These are phyloP conservation scores for Netelia melanura DNA, from an alignment of 2,888 invertebrate genomes.

Conservation along the genomic window DNA sequence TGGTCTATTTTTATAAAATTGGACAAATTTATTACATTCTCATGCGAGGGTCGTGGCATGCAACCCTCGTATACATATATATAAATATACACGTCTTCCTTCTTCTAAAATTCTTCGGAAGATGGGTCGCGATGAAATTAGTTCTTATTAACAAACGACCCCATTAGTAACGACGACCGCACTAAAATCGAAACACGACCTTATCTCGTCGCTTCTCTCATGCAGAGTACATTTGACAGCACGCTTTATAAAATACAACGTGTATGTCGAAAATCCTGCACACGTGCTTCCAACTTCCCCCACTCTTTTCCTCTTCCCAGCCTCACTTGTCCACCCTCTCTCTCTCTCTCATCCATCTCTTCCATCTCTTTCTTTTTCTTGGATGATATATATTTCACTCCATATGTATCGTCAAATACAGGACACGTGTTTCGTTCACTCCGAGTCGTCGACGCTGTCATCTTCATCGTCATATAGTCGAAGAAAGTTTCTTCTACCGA, in stretches of 20 bases:
- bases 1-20: background rate
- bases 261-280: constrained; percentile 26
- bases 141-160: constrained; percentile 69
- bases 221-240: background rate
- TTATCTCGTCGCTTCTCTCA: constrained; percentile 34
- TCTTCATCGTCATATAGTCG: constrained; percentile 55
- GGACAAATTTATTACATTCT: background rate
- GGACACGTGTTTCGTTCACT: constrained; percentile 66
- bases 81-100: constrained; percentile 7
- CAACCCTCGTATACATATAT: background rate
- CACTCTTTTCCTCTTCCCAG: constrained; percentile 18
- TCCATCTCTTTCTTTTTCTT: background rate
- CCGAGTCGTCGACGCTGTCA: background rate
- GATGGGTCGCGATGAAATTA: constrained; percentile 65
- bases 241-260: background rate
- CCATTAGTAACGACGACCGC: constrained; percentile 63
- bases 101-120: constrained; percentile 20
- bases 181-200: constrained; percentile 59
- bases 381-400: constrained; percentile 47
- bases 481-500: constrained; percentile 53
- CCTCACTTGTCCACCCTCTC: background rate
- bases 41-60: background rate
- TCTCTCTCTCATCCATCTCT: constrained; percentile 10
- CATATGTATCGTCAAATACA: constrained; percentile 61
- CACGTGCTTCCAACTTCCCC: constrained; percentile 52